phyloP scores from a whole-genome alignment of 2,113 vertebrate genomes.

The Leptosomus discolor region DNA sequence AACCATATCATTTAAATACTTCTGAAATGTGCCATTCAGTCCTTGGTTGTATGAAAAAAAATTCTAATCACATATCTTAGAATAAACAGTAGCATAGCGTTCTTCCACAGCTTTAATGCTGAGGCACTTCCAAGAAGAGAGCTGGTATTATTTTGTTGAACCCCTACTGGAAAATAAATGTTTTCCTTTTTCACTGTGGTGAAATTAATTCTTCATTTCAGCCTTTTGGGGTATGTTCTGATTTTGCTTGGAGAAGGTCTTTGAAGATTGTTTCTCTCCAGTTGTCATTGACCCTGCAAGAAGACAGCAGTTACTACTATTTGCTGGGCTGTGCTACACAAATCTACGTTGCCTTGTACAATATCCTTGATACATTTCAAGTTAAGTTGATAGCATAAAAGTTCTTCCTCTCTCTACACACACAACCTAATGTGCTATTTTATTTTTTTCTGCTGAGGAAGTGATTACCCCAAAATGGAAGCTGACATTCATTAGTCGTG shows the following conservation, averaged over 20 bases:
- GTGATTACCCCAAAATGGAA: neutral
- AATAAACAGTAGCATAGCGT: neutral
- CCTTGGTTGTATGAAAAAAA: neutral
- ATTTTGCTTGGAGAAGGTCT: neutral
- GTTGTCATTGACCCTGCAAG: neutral
- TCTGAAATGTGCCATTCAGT: conserved; percentile 9
- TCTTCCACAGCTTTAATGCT: neutral
- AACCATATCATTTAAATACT: conserved; percentile 26
- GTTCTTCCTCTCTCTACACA: neutral
- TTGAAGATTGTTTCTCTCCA: neutral
- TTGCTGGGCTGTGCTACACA: neutral
- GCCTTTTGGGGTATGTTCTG: neutral
- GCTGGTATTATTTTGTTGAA: neutral
- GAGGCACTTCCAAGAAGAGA: neutral
- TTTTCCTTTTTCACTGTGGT: neutral
- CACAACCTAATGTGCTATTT: neutral
- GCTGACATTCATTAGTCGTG: neutral
- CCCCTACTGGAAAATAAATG: neutral
- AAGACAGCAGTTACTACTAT: neutral
- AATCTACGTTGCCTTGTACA: neutral
- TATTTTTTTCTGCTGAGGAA: neutral
- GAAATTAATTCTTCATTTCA: neutral
- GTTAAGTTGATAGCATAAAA: neutral
- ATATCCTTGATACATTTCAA: neutral
- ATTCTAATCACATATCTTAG: neutral